Percentiles rank a stretch among this genome's conserved stretches.
phyloP scores from a whole-genome alignment of 2,113 vertebrate genomes.

The Physeter macrocephalus region DNA sequence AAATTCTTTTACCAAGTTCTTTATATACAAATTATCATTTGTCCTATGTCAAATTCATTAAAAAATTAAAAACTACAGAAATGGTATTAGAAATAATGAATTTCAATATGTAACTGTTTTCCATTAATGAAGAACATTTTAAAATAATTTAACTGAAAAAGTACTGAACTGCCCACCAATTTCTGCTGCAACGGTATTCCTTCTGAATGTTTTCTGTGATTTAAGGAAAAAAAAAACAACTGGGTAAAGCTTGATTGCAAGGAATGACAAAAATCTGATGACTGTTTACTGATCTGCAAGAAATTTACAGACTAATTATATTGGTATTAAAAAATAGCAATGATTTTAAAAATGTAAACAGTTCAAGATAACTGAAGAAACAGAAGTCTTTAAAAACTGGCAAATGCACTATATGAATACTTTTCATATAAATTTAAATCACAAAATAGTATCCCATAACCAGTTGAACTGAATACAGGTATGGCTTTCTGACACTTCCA shows the following conservation, averaged over 20 bases:
- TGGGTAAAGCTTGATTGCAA: conserved; percentile 38
- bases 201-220: conserved; percentile 69
- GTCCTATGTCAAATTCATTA: conserved; percentile 81
- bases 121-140: conserved; percentile 74
- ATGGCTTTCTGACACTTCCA: neutral
- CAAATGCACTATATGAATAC: neutral
- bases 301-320: conserved; percentile 23
- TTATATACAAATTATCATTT: conserved; percentile 86
- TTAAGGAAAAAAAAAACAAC: conserved; percentile 6
- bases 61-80: conserved; percentile 87
- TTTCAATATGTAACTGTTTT: conserved; percentile 79
- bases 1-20: conserved; percentile 81
- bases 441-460: neutral
- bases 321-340: neutral
- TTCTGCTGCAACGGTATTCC: conserved; percentile 69
- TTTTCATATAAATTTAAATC: conserved; percentile 16
- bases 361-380: conserved; percentile 34
- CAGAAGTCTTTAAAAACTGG: neutral
- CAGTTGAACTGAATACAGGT: neutral
- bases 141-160: conserved; percentile 80
- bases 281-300: conserved; percentile 17
- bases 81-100: conserved; percentile 81
- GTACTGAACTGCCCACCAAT: conserved; percentile 65
- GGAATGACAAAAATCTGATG: conserved; percentile 25
- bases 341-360: neutral